Percentiles rank a stretch among this genome's conserved stretches.
phyloP scores from a whole-genome alignment of 2,888 invertebrate species.

The Disparrhopalites patrizii region DNA sequence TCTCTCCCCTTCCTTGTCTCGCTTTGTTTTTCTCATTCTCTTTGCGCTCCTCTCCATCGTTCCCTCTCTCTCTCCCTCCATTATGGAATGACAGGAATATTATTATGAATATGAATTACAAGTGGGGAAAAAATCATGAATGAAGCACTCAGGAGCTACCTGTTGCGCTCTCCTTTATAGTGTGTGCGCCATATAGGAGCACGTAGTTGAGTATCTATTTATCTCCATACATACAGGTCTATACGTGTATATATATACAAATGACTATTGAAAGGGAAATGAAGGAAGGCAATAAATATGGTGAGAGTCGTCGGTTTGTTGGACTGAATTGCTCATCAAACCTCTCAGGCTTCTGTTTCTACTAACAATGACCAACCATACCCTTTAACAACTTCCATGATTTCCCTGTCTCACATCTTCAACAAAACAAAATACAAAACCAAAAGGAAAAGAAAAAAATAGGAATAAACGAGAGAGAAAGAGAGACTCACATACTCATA shows the following conservation, averaged over 20 bases:
- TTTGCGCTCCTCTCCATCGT: no score
- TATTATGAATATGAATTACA: no score
- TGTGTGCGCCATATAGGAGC: no score
- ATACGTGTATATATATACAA: background rate
- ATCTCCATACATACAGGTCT: background rate
- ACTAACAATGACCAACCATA: no score
- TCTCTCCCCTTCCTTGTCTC: no score
- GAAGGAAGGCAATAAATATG: background rate
- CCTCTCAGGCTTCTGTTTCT: no score
- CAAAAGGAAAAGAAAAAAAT: no score
- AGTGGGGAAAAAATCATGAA: background rate
- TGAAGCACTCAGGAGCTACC: background rate
- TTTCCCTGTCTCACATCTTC: background rate
- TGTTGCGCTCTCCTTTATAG: slow-evolving; percentile 1
- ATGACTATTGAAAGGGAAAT: background rate
- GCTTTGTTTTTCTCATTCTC: no score
- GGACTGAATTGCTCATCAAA: slow-evolving; percentile 1
- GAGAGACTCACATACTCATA: background rate
- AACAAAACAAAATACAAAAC: no score
- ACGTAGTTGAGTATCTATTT: background rate
- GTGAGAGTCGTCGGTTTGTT: background rate
- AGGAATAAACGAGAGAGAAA: no score
- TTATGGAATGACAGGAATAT: no score
- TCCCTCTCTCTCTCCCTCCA: no score
- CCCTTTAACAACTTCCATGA: slow-evolving; percentile 6